Evolutionary conservation across 1,140 invertebrate genomes (phyloP).

Genomic region (Lasioglossum albipes): DNA sequence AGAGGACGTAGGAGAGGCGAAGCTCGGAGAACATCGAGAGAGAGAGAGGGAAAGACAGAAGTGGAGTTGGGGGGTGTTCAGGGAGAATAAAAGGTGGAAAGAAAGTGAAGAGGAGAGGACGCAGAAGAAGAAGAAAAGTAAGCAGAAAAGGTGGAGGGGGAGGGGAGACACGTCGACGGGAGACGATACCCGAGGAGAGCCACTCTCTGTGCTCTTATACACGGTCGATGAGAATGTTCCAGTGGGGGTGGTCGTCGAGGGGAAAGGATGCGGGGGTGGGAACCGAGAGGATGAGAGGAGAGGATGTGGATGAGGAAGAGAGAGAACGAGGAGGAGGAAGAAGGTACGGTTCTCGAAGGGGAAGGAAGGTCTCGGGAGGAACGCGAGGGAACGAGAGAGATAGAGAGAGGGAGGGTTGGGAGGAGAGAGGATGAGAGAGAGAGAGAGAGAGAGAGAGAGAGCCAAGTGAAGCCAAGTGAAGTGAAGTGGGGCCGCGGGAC

Average conservation of each 20-base stretch:
- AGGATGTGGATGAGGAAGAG: background rate
- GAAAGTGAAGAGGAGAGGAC: background rate
- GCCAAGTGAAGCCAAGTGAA: constrained; percentile 66
- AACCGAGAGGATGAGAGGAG: constrained; percentile 23
- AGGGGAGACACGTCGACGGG: constrained; percentile 15
- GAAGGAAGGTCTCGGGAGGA: background rate
- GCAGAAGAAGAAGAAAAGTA: background rate
- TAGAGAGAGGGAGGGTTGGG: constrained; percentile 3
- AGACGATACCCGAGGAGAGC: constrained; percentile 49
- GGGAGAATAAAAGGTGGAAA: background rate
- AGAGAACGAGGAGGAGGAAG: constrained; percentile 43
- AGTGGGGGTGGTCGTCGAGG: constrained; percentile 64
- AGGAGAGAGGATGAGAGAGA: constrained; percentile 37
- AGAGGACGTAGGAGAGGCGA: too few species aligned
- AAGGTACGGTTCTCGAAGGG: constrained; percentile 29
- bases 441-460: constrained; percentile 44
- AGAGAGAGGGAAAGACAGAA: background rate
- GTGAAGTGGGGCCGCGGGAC: constrained; percentile 72
- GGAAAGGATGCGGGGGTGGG: constrained; percentile 43
- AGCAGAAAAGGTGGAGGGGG: constrained; percentile 18
- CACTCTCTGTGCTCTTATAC: constrained; percentile 58
- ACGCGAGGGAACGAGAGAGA: background rate
- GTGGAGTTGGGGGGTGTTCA: background rate
- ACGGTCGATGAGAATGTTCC: constrained; percentile 68
- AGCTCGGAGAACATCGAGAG: background rate